A percentile compares a stretch with the other conserved stretches of the same genome.
Conservation (phyloP, 2,888 invertebrate genomes). For the Noctua janthina region DNA sequence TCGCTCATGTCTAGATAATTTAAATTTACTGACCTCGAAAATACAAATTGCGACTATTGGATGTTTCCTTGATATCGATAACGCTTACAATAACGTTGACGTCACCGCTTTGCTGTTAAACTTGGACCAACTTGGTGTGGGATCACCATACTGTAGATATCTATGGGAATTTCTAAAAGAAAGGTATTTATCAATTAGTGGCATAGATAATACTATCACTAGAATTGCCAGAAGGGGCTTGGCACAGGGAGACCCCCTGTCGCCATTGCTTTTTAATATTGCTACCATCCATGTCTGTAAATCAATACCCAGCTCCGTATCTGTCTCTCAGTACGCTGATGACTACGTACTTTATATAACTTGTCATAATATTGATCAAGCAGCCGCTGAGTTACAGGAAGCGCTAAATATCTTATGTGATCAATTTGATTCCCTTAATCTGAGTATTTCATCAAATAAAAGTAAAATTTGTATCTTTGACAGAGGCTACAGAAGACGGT, state of each 20-base stretch:
- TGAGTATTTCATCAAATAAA: background rate
- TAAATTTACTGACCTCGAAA: background rate
- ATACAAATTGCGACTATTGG: too few relatives aligned
- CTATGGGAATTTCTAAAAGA: background rate
- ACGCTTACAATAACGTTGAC: background rate
- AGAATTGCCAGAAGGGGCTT: background rate
- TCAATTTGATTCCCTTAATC: background rate
- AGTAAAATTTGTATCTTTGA: slow-evolving; percentile 11
- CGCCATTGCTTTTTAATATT: background rate
- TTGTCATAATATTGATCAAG: slow-evolving; percentile 1
- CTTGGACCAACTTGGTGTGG: background rate
- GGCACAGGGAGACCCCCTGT: background rate
- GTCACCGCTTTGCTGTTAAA: background rate
- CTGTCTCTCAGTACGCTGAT: background rate
- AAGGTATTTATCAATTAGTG: slow-evolving; percentile 1
- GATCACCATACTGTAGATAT: background rate
- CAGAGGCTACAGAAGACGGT: background rate
- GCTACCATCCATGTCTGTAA: background rate
- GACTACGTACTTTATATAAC: background rate
- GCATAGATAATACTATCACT: background rate
- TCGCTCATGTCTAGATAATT: slow-evolving; percentile 4
- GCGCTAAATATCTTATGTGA: background rate
- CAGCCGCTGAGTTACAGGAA: background rate
- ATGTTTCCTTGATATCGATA: too few relatives aligned
- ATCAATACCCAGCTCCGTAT: background rate